phyloP scores from a whole-genome alignment of 2,797 vertebrate species.

The Enteromius paludinosus region DNA sequence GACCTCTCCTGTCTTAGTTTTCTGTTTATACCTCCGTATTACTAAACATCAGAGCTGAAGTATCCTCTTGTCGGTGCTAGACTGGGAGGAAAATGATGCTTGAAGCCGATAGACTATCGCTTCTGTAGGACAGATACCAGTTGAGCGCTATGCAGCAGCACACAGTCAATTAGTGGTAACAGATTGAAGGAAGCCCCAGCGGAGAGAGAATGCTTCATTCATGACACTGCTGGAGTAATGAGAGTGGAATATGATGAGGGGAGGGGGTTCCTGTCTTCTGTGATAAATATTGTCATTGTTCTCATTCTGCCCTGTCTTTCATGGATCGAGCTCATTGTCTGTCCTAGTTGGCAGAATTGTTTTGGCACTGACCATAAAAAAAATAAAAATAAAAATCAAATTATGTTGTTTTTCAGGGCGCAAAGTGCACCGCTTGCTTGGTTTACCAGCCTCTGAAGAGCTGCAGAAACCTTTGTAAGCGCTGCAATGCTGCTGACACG shows the following conservation, averaged over 20 bases:
- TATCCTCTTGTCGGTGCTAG: slow-evolving; percentile 35
- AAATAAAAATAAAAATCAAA: slow-evolving; percentile 60
- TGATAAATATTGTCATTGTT: slow-evolving; percentile 85
- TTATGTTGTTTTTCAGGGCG: slow-evolving; percentile 76
- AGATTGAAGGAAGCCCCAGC: slow-evolving; percentile 72
- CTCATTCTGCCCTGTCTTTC: slow-evolving; percentile 73
- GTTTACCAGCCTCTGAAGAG: slow-evolving; percentile 76
- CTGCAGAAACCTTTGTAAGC: slow-evolving; percentile 37
- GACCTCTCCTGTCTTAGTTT: slow-evolving; percentile 32
- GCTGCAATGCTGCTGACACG: slow-evolving; percentile 15
- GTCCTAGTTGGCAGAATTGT: slow-evolving; percentile 60
- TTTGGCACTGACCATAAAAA: slow-evolving; percentile 55
- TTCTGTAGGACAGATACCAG: slow-evolving; percentile 28
- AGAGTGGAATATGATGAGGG: slow-evolving; percentile 67
- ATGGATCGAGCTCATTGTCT: slow-evolving; percentile 72
- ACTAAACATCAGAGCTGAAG: slow-evolving; percentile 37
- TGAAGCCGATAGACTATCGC: slow-evolving; percentile 39
- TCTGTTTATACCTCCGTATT: slow-evolving; percentile 21
- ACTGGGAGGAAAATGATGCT: slow-evolving; percentile 41
- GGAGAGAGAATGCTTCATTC: slow-evolving; percentile 71
- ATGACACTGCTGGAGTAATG: slow-evolving; percentile 72
- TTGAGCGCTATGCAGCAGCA: slow-evolving; percentile 60
- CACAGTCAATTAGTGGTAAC: slow-evolving; percentile 74
- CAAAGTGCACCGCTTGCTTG: slow-evolving; percentile 77
- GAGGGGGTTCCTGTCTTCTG: slow-evolving; percentile 73